Percentiles rank a stretch among this genome's conserved stretches.
Conservation (phyloP, 92 coral and sea anemone genomes). For the Galaxea fascicularis region DNA sequence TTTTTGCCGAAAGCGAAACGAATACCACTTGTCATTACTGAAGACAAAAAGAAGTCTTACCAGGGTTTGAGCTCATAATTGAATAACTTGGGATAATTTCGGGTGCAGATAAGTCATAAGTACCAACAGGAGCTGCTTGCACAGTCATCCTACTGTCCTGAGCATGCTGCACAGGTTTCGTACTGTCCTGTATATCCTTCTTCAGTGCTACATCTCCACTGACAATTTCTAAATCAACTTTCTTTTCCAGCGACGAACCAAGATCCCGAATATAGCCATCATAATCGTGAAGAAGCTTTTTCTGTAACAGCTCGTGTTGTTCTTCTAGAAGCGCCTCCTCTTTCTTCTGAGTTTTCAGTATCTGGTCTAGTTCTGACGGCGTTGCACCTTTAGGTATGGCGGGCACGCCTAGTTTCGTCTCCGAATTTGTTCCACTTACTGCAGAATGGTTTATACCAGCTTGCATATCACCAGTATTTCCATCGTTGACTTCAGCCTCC, state of each 20-base stretch:
- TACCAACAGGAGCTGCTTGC: slow-evolving; percentile 68
- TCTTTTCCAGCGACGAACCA: slow-evolving; percentile 56
- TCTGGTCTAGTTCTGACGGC: slow-evolving; percentile 60
- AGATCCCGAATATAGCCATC: slow-evolving; percentile 74
- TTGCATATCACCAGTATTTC: not conserved
- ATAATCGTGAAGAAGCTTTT: slow-evolving; percentile 75
- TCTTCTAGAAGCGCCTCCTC: slow-evolving; percentile 77
- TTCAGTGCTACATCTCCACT: slow-evolving; percentile 66
- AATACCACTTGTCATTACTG: too few relatives aligned
- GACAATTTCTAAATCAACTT: slow-evolving; percentile 67
- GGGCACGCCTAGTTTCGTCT: not conserved
- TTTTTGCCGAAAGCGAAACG: too few relatives aligned
- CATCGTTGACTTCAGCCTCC: slow-evolving; percentile 24
- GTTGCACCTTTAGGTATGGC: slow-evolving; percentile 54
- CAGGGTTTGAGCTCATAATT: slow-evolving; percentile 49
- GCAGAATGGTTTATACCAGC: not conserved
- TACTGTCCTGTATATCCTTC: slow-evolving; percentile 24
- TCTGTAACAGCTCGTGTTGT: slow-evolving; percentile 81
- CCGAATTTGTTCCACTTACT: slow-evolving; percentile 5
- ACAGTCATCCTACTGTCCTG: slow-evolving; percentile 61
- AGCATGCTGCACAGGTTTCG: slow-evolving; percentile 29
- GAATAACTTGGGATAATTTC: slow-evolving; percentile 78
- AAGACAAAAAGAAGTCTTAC: not conserved
- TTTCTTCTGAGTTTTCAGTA: slow-evolving; percentile 71
- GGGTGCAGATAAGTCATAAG: slow-evolving; percentile 77